Evolutionary conservation across 2,888 invertebrate genomes (phyloP), one percentile per base, ranked within the genome.

Genomic region (Nymphalis urticae): DNA sequence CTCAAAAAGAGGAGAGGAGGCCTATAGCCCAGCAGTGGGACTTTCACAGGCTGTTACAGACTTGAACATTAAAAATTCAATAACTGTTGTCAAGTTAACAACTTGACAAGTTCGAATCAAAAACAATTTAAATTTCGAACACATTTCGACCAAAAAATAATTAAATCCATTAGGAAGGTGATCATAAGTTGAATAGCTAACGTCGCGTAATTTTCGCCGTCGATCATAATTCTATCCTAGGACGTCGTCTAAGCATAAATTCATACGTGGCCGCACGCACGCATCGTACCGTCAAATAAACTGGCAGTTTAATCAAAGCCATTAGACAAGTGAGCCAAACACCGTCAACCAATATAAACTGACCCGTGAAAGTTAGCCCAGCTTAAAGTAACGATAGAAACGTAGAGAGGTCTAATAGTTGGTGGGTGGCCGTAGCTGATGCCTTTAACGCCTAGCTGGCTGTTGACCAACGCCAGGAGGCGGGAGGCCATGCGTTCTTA

Each of bases 221-320:
- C 82, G 81, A 85, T 88, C 81, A 85, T 88, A 89, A 87, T 87
- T 88, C 83, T 85, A 85, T 84, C 85, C 82, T 83, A 84, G 81
- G 83, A 82, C 84, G 83, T 83, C 86, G 87, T 82, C 87, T 88
- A 87, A 87, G 89, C 90, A 90, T 90, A 90, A 91, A 92, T 91
- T 90, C 88, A 91, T 90, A 90, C 88, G 88, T 89, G 90, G 89
- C 80, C 85, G 86, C 85, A 86, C 85, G 86, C 84, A 88, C 89
- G 89, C 90, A 91, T 84, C 90, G 85, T 88, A 91, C 87, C 90
- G 90, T 90, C 90, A 90, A 91, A 92, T 90, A 92, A 92, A 91
- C 92, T 92, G 92, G 90, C 92, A 91, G 91, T 91, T 90, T 91
- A 92, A 91, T 92, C 91, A 91, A 91, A 91, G 86, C 89, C 89